These are phyloP conservation scores for Cantharis rufa DNA, from an alignment of 2,888 invertebrate genomes.

Conservation along the genomic window DNA sequence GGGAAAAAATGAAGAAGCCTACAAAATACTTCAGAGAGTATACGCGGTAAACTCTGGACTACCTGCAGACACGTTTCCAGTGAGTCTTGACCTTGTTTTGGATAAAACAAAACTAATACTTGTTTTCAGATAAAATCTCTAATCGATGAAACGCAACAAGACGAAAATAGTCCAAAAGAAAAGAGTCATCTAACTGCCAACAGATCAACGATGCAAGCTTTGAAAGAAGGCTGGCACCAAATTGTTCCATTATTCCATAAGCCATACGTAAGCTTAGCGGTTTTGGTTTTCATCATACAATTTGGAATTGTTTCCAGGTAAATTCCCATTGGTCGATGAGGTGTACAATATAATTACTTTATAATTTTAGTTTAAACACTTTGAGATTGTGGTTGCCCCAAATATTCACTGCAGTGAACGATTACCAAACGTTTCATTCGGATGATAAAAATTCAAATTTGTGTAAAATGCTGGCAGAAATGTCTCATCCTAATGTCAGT, in stretches of 20 bases:
- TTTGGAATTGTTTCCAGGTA: conserved; percentile 71
- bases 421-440: conserved; percentile 45
- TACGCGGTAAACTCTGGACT: conserved; percentile 69
- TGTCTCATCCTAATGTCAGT: conserved; percentile 35
- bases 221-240: conserved; percentile 65
- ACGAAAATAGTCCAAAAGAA: conserved; percentile 45
- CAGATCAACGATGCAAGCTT: conserved; percentile 53
- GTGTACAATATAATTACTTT: not conserved
- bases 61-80: conserved; percentile 67
- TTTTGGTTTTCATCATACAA: conserved; percentile 68
- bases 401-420: conserved; percentile 72
- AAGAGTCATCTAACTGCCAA: conserved; percentile 48
- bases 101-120: not conserved
- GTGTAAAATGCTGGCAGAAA: conserved; percentile 60
- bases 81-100: conserved; percentile 50
- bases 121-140: conserved; percentile 49
- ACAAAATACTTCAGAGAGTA: conserved; percentile 66
- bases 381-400: conserved; percentile 87
- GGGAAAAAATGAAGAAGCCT: conserved; percentile 68
- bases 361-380: conserved; percentile 64
- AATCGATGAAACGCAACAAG: conserved; percentile 45
- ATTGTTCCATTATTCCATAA: conserved; percentile 67
- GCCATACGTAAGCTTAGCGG: conserved; percentile 64
- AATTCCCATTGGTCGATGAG: conserved; percentile 35
- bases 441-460: conserved; percentile 47